Conservation (phyloP, 2,113 vertebrate genomes). For the Coturnix japonica region DNA sequence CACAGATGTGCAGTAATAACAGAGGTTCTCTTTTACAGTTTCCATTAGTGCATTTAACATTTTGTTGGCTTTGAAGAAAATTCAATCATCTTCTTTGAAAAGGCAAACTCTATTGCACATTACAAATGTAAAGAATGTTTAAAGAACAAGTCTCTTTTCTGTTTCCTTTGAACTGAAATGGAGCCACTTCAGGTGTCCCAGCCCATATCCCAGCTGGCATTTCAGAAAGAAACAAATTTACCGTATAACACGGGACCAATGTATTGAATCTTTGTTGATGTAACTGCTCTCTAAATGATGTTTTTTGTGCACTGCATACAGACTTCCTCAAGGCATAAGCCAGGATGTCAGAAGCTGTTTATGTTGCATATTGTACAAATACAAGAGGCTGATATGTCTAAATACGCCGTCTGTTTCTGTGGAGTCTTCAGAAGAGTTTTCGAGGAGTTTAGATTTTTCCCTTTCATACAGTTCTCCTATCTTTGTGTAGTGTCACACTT, state of each 20-base stretch:
- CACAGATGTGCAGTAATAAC: neutral
- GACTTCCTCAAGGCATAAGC: neutral
- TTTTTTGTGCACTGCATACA: neutral
- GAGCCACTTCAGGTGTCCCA: neutral
- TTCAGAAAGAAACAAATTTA: neutral
- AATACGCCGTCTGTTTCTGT: neutral
- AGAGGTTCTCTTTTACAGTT: neutral
- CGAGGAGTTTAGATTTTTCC: neutral
- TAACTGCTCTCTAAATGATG: rapidly evolving
- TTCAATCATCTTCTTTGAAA: neutral
- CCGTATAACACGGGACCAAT: neutral
- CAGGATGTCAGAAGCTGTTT: neutral
- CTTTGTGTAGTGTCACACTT: neutral
- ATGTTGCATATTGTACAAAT: neutral
- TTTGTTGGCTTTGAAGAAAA: neutral
- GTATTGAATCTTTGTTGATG: neutral
- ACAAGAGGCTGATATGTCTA: neutral
- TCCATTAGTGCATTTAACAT: neutral
- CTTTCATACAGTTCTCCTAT: neutral
- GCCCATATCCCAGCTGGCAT: neutral
- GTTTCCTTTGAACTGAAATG: neutral
- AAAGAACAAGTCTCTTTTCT: neutral
- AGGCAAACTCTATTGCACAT: neutral
- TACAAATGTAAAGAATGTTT: neutral
- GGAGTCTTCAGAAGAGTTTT: neutral